Base-by-base conservation (phyloP, 2,113 vertebrate species). In the Crotophaga sulcirostris region DNA sequence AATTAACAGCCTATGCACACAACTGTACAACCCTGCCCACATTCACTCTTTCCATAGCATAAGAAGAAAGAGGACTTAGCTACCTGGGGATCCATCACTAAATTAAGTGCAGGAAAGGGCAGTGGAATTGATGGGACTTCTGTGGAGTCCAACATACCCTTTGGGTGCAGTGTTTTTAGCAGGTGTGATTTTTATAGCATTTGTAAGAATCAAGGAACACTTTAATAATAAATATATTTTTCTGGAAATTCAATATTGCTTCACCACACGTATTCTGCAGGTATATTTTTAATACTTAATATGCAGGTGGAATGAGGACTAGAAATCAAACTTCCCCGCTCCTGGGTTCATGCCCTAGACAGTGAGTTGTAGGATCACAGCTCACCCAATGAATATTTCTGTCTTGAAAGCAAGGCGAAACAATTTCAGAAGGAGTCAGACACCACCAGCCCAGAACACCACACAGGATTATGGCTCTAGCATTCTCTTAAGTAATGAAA, bases 351-450 rank as follows among this genome's bases (percentile, higher is more conserved):
- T 66, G 45, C 36, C 73, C 28, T 82, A 40, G 67, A 69, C 40
- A 58, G 47, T 0, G 8, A 81, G 11, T 18, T 70, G 24, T 29
- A 81, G 38, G 40, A 78, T 92, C 89, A 92, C 38, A 77, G 80
- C 49, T 89, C 83, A 92, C 69, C 58, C 73, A 89, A 82, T 84
- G 63, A 93, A 24, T 70, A 88, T 62, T 77, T 84, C 73, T 91
- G 11, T 64, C 69, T 0, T 75, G 44, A 89, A 94, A 78, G 62
- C 29, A 82, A 91, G 36, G 56, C 8, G 75, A 78, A 91, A 67
- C 11, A 72, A 28, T 69, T 91, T 89, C 15, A 0, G 23, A 78
- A 68, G 34, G 56, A 91, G 64, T 29, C 34, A 47, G 52, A 94
- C 69, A 90, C 76, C 80, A 92, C 60, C 73, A 94, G 56, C 34